Base-by-base conservation (phyloP, 2,113 vertebrate genomes). In the Opisthocomus hoazin region DNA sequence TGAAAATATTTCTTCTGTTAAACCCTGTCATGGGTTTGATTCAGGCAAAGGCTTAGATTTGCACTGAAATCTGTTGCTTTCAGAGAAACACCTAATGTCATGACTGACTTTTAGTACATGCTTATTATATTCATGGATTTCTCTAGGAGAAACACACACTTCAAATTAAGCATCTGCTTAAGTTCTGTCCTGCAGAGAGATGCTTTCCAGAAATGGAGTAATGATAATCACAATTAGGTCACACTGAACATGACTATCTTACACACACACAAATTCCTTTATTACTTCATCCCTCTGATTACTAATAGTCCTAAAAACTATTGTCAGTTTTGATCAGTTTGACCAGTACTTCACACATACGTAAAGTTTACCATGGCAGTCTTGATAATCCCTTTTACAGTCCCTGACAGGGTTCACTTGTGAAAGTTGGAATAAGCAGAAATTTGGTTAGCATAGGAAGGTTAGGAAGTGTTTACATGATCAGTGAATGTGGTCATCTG, bases 381-480 rank as follows among this genome's bases (percentile, higher is more conserved):
- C 30, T 64, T 64, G 43, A 78, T 75, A 75, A 90, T 60, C 45
- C 7, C 18, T 92, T 94, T 82, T 69, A 78, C 21, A 69, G 41
- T 68, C 29, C 4, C 12, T 95, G 84, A 93, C 56, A 94, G 60
- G 36, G 39, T 87, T 48, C 61, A 65, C 41, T 80, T 90, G 69
- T 91, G 58, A 96, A 93, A 93, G 15, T 37, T 69, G 48, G 53
- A 90, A 60, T 70, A 94, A 95, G 79, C 60, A 96, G 68, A 84
- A 84, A 91, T 96, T 94, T 89, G 94, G 83, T 96, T 93, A 78
- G 87, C 46, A 74, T 63, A 91, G 90, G 89, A 96, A 93, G 69
- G 81, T 84, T 86, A 94, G 66, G 69, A 90, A 94, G 39, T 74
- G 36, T 93, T 94, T 84, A 60, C 69, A 51, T 80, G 88, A 43